phyloP scores from a whole-genome alignment of 1,140 invertebrate species.

The Drosophila tristis region DNA sequence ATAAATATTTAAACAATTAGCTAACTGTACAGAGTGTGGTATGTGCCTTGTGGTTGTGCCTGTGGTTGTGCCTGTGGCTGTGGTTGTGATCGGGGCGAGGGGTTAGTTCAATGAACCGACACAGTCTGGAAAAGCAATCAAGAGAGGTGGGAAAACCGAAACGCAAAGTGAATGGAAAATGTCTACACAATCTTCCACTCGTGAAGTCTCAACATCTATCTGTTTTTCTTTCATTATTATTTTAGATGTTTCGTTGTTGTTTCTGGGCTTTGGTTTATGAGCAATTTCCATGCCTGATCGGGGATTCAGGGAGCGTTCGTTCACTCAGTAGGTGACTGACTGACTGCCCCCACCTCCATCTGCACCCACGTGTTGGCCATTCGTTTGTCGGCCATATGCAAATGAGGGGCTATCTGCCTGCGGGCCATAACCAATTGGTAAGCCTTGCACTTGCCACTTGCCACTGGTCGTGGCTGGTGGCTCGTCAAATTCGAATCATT shows the following conservation, averaged over 20 bases:
- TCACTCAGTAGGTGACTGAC: conserved; percentile 20
- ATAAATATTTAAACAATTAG: conserved; percentile 70
- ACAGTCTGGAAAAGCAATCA: conserved; percentile 72
- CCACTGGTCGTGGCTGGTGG: background rate
- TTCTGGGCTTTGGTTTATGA: conserved; percentile 30
- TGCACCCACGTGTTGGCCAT: conserved; percentile 63
- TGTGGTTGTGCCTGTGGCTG: too few relatives aligned
- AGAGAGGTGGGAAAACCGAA: conserved; percentile 70
- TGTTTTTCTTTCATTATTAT: conserved; percentile 54
- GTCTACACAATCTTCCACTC: conserved; percentile 66
- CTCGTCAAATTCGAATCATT: conserved; percentile 32
- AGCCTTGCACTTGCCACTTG: conserved; percentile 68
- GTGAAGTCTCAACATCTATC: conserved; percentile 32
- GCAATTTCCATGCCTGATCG: conserved; percentile 44
- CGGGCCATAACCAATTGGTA: conserved; percentile 50
- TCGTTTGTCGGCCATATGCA: conserved; percentile 63
- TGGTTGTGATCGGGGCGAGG: background rate
- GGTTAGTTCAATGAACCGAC: conserved; percentile 67
- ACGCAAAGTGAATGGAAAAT: conserved; percentile 82
- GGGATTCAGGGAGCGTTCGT: conserved; percentile 60
- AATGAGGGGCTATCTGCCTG: conserved; percentile 36
- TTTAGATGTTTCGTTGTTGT: conserved; percentile 40
- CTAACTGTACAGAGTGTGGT: conserved; percentile 45
- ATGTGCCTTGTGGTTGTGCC: too few relatives aligned
- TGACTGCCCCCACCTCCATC: background rate